phyloP scores from a whole-genome alignment of 2,113 vertebrate species.

The Triplophysa rosa region DNA sequence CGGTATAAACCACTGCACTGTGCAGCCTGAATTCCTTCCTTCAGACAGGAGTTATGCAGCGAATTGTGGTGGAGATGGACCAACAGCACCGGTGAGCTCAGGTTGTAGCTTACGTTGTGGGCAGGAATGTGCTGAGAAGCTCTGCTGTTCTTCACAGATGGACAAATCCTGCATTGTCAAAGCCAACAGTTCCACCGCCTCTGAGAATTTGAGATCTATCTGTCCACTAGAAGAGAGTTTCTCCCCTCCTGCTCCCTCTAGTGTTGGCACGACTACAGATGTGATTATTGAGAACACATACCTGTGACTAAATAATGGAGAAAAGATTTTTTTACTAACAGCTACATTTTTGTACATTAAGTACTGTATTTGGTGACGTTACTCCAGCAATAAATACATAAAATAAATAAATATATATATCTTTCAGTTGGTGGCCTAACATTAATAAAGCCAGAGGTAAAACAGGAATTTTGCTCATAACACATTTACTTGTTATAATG shows the following conservation, averaged over 20 bases:
- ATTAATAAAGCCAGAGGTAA: too few relatives aligned
- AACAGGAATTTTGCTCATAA: too few relatives aligned
- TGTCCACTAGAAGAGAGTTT: conserved; percentile 21
- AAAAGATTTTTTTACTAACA: too few relatives aligned
- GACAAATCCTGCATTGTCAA: neutral
- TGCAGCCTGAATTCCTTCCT: conserved; percentile 73
- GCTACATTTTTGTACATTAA: too few relatives aligned
- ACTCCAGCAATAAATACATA: too few relatives aligned
- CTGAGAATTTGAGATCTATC: neutral
- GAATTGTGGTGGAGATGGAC: conserved; percentile 1
- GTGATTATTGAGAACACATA: conserved; percentile 64
- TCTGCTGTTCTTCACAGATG: conserved; percentile 67
- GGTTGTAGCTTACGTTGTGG: conserved; percentile 69
- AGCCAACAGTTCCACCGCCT: neutral
- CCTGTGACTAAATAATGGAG: conserved; percentile 37
- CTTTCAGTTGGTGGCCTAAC: too few relatives aligned
- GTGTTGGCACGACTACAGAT: conserved; percentile 51
- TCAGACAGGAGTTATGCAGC: neutral
- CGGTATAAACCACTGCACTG: conserved; percentile 70
- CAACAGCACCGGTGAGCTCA: neutral
- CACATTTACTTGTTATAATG: too few relatives aligned
- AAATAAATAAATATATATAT: too few relatives aligned
- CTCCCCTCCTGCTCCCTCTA: conserved; percentile 13
- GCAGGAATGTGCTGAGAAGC: conserved; percentile 60
- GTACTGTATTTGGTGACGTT: too few relatives aligned